These are phyloP conservation scores for Stenoptilia bipunctidactyla DNA, from an alignment of 2,888 invertebrate genomes.

Conservation along the genomic window DNA sequence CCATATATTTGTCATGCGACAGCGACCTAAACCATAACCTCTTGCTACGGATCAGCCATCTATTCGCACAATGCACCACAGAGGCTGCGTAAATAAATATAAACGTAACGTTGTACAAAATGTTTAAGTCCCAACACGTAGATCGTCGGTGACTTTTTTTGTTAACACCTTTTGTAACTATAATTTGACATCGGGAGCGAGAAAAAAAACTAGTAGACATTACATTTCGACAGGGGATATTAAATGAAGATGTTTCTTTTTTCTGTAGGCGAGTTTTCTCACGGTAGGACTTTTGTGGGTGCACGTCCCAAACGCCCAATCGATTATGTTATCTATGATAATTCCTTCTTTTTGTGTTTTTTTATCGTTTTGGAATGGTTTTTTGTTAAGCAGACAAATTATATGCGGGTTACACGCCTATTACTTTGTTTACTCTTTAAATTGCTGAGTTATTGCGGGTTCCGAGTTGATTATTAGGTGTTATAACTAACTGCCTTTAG, in stretches of 20 bases:
- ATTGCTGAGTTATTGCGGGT: conserved; percentile 7
- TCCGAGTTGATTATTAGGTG: background rate
- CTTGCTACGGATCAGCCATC: too few species aligned
- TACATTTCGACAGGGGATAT: conserved; percentile 68
- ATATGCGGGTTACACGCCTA: conserved; percentile 52
- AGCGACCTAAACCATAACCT: too few species aligned
- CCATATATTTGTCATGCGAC: too few species aligned
- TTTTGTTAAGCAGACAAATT: conserved; percentile 53
- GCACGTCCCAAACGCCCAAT: conserved; percentile 62
- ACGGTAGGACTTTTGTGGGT: conserved; percentile 51
- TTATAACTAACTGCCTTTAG: background rate
- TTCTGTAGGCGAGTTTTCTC: conserved; percentile 39
- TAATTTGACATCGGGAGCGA: conserved; percentile 68
- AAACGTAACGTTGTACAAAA: conserved; percentile 28
- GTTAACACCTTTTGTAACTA: conserved; percentile 69
- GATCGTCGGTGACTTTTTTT: conserved; percentile 46
- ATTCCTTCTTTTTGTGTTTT: conserved; percentile 39
- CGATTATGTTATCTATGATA: conserved; percentile 68
- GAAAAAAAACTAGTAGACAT: conserved; percentile 63
- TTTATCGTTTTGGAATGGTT: conserved; percentile 24
- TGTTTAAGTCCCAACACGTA: conserved; percentile 35
- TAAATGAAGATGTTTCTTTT: conserved; percentile 64
- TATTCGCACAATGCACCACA: too few species aligned
- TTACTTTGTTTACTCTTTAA: conserved; percentile 27
- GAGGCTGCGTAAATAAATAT: too few species aligned